phyloP scores from a whole-genome alignment of 2,888 invertebrate genomes.

The Apocheima hispidaria region DNA sequence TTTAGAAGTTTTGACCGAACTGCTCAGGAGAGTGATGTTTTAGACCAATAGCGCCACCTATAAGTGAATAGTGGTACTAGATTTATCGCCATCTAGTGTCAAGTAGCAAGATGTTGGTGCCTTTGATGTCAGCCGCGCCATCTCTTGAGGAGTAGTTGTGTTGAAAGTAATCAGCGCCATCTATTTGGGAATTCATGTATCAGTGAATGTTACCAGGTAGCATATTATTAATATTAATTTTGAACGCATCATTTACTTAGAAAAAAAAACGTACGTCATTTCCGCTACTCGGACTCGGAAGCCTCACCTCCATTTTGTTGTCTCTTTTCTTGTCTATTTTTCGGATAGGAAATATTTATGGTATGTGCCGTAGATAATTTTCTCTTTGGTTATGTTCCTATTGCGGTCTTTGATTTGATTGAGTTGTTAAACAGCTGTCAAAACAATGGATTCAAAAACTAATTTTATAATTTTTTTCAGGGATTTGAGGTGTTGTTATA shows the following conservation, averaged over 20 bases:
- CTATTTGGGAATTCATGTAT: conserved; percentile 13
- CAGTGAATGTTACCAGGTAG: conserved; percentile 3
- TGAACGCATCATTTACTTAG: conserved; percentile 4
- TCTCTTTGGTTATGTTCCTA: conserved; percentile 75
- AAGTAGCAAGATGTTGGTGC: not conserved
- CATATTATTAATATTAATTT: conserved; percentile 1
- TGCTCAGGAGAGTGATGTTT: not conserved
- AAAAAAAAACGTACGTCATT: not conserved
- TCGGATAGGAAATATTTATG: conserved; percentile 82
- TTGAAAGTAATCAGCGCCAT: conserved; percentile 4
- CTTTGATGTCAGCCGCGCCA: not conserved
- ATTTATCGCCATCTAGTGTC: conserved; percentile 5
- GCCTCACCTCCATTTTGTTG: conserved; percentile 74
- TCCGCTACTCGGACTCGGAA: conserved; percentile 28
- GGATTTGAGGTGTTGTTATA: conserved; percentile 62
- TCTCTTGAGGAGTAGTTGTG: conserved; percentile 18
- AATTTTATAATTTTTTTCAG: conserved; percentile 69
- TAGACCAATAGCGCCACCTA: not conserved
- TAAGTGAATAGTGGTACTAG: not conserved
- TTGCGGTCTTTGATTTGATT: conserved; percentile 70
- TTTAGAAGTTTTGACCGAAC: too few species aligned
- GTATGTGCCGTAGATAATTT: conserved; percentile 85
- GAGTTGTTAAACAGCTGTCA: conserved; percentile 62
- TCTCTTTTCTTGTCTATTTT: conserved; percentile 82
- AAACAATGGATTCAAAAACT: conserved; percentile 68